Conservation (phyloP, 2,113 vertebrate genomes). For the Eudorcas thomsonii region DNA sequence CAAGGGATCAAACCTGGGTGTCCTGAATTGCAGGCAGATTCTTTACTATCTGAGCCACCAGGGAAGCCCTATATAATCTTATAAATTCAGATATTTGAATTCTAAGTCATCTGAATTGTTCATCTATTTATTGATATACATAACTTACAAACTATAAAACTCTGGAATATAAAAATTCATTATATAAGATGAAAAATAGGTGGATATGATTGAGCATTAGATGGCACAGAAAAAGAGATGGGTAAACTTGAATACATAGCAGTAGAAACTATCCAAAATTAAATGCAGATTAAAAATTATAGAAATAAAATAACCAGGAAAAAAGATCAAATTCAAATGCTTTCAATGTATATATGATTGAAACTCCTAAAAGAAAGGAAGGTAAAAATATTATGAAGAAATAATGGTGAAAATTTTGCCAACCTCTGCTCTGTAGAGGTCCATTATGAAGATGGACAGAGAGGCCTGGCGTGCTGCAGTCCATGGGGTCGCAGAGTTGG, state of each 20-base stretch:
- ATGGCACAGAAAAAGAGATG: not conserved
- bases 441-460: not conserved
- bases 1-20: not conserved
- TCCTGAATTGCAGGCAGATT: not conserved
- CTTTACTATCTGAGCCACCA: not conserved
- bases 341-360: not conserved
- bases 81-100: not conserved
- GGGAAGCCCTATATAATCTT: not conserved
- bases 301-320: not conserved
- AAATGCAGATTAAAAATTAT: not conserved
- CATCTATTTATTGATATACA: not conserved
- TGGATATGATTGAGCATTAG: not conserved
- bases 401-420: not conserved
- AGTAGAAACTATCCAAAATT: not conserved
- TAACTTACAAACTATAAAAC: not conserved
- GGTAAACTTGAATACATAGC: not conserved
- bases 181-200: not conserved
- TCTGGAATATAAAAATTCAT: not conserved
- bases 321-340: not conserved
- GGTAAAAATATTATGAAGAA: not conserved
- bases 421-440: not conserved
- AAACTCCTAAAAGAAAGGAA: not conserved
- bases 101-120: not conserved
- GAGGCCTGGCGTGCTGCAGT: not conserved
- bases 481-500: not conserved